Percentiles rank a stretch among this genome's conserved stretches.
Conservation (phyloP, 2,888 invertebrate genomes). For the Phyllotreta striolata region DNA sequence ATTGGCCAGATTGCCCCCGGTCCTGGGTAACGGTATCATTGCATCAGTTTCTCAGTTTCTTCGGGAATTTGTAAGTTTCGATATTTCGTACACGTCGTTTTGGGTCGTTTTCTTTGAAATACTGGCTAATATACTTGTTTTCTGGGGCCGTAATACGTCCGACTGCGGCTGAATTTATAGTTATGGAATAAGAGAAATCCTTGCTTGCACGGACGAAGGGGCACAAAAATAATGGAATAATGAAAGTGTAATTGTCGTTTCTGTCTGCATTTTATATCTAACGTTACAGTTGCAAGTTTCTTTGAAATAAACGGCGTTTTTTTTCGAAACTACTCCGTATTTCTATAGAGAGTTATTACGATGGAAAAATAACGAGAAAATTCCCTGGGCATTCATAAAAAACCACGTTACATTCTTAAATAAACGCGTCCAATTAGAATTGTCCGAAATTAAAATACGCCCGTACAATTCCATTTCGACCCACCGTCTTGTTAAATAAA, state of each 20-base stretch:
- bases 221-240: constrained; percentile 34
- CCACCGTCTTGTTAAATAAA: constrained; percentile 2
- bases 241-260: constrained; percentile 27
- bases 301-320: constrained; percentile 9
- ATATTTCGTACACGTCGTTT: constrained; percentile 29
- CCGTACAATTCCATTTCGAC: background rate
- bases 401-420: too few relatives aligned
- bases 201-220: constrained; percentile 11
- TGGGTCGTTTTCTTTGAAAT: constrained; percentile 33
- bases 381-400: too few relatives aligned
- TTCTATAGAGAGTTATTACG: background rate
- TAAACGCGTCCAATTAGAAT: background rate
- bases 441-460: constrained; percentile 1
- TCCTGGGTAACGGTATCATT: background rate
- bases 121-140: constrained; percentile 36
- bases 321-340: background rate
- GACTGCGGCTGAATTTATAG: constrained; percentile 31
- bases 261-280: constrained; percentile 28
- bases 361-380: background rate
- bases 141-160: constrained; percentile 29
- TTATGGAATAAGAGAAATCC: constrained; percentile 23
- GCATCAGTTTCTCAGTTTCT: constrained; percentile 12
- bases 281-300: constrained; percentile 21
- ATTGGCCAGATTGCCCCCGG: background rate
- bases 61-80: constrained; percentile 16